Evolutionary conservation across 2,113 vertebrate species (phyloP).

Genomic region (Heterocephalus glaber): DNA sequence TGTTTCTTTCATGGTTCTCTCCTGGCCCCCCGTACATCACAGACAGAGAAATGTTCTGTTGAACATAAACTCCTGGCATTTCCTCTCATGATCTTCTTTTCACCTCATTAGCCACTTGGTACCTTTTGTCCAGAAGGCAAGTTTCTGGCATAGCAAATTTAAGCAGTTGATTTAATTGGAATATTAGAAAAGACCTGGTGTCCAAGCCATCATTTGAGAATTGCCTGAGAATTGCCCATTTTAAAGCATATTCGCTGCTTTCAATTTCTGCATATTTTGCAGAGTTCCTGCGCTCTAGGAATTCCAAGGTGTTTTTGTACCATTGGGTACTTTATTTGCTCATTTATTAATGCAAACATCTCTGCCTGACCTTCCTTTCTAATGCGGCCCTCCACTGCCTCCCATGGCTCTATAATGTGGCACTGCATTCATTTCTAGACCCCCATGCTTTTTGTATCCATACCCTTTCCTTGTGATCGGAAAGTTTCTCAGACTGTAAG

Average conservation of each 20-base stretch:
- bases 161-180: slow-evolving; percentile 84
- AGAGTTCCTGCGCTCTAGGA: background rate
- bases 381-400: background rate
- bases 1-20: background rate
- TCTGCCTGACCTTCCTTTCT: rapidly evolving
- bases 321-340: background rate
- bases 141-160: slow-evolving; percentile 79
- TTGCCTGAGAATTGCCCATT: slow-evolving; percentile 21
- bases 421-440: background rate
- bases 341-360: background rate
- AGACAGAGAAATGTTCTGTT: background rate
- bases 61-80: background rate
- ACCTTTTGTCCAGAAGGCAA: slow-evolving; percentile 74
- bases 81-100: slow-evolving; percentile 7
- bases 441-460: background rate
- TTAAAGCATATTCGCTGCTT: slow-evolving; percentile 34
- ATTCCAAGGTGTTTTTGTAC: background rate
- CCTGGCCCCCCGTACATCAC: background rate
- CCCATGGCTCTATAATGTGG: background rate
- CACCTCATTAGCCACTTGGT: slow-evolving; percentile 83
- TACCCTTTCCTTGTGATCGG: background rate
- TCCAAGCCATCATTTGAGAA: slow-evolving; percentile 68
- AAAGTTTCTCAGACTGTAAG: background rate
- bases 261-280: background rate
- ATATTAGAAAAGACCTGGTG: slow-evolving; percentile 77